A percentile compares a stretch with the other conserved stretches of the same genome.
Conservation (phyloP, 2,888 invertebrate species). For the Limnephilus lunatus region DNA sequence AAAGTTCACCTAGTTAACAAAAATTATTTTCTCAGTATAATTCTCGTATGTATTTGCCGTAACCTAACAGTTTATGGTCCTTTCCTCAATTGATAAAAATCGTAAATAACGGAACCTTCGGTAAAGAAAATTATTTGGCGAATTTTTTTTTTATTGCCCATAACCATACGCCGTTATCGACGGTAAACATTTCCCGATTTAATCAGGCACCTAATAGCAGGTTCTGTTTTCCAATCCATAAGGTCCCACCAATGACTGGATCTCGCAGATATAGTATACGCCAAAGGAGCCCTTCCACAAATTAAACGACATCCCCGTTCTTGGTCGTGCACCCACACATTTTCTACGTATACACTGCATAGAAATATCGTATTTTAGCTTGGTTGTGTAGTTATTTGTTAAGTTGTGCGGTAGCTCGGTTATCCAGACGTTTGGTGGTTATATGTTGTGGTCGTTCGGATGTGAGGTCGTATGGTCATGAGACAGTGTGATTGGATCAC, state of each 20-base stretch:
- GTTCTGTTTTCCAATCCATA: slow-evolving; percentile 34
- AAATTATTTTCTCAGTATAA: not conserved
- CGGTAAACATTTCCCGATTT: slow-evolving; percentile 21
- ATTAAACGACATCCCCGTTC: not conserved
- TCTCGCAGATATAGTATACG: not conserved
- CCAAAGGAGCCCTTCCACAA: not conserved
- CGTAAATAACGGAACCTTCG: slow-evolving; percentile 5
- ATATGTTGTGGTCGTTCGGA: too few relatives aligned
- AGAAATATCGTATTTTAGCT: not conserved
- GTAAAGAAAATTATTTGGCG: slow-evolving; percentile 29
- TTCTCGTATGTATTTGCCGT: not conserved
- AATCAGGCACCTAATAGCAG: slow-evolving; percentile 34
- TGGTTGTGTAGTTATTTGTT: not conserved
- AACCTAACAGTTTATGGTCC: not conserved
- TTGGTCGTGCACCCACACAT: not conserved
- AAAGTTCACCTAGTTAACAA: not conserved
- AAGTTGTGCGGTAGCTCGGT: not conserved
- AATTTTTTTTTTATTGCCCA: slow-evolving; percentile 12
- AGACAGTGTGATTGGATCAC: too few relatives aligned
- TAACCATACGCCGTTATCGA: slow-evolving; percentile 12
- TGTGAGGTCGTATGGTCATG: too few relatives aligned
- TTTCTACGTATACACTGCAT: not conserved
- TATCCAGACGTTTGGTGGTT: not conserved
- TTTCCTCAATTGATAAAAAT: not conserved
- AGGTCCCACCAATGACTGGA: not conserved